phyloP scores from a whole-genome alignment of 2,113 vertebrate species.

The Brachypteracias leptosomus region DNA sequence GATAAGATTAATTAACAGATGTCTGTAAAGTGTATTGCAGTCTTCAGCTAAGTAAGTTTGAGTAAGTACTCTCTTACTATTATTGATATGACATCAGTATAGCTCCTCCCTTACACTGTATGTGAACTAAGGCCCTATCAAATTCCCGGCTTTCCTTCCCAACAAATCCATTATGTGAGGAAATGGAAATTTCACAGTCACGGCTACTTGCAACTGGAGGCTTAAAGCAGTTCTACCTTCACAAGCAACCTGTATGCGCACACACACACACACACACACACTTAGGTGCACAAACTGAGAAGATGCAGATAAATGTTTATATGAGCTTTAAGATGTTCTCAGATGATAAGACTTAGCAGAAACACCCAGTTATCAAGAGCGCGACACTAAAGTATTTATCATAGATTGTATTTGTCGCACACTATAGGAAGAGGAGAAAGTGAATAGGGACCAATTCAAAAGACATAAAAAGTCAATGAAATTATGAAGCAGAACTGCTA shows the following conservation, averaged over 20 bases:
- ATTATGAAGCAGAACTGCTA: not conserved
- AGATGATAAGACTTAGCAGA: not conserved
- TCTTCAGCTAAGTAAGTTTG: not conserved
- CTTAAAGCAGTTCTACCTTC: not conserved
- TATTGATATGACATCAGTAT: not conserved
- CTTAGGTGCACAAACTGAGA: not conserved
- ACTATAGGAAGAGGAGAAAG: not conserved
- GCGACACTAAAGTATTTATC: not conserved
- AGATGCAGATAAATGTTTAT: not conserved
- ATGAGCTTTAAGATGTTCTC: not conserved
- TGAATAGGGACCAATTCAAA: not conserved
- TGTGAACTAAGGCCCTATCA: not conserved
- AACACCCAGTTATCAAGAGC: not conserved
- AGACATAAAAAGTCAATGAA: not conserved
- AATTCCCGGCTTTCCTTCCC: slow-evolving; percentile 6
- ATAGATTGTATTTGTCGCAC: not conserved
- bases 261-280: no score
- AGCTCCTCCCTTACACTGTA: not conserved
- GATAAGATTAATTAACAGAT: not conserved
- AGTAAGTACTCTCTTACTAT: not conserved
- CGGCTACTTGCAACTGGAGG: not conserved
- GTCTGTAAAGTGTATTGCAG: not conserved
- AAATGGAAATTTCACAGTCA: slow-evolving; percentile 42
- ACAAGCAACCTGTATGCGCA: not conserved
- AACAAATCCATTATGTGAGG: not conserved